phyloP scores from a whole-genome alignment of 2,113 vertebrate species.

The Stigmatopora nigra region DNA sequence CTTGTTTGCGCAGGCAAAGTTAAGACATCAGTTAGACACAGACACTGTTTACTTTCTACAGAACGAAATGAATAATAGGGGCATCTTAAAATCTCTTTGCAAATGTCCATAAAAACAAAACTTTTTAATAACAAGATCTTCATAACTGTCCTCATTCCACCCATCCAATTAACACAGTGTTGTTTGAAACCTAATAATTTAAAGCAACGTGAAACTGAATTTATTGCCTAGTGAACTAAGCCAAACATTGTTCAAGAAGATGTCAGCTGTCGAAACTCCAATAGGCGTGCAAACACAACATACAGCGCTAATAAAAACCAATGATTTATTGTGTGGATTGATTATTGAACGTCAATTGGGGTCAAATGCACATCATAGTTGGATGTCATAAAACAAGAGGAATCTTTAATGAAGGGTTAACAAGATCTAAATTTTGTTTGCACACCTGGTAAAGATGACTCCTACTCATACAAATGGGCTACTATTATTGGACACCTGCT shows the following conservation, averaged over 20 bases:
- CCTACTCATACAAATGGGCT: slow-evolving; percentile 41
- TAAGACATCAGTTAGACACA: neutral
- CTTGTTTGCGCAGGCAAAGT: neutral
- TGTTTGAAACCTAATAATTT: slow-evolving; percentile 27
- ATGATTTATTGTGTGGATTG: slow-evolving; percentile 42
- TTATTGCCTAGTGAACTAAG: slow-evolving; percentile 34
- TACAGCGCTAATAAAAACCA: slow-evolving; percentile 47
- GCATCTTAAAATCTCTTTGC: neutral
- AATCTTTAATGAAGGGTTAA: slow-evolving; percentile 73
- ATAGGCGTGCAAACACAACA: slow-evolving; percentile 27
- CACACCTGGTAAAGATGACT: slow-evolving; percentile 67
- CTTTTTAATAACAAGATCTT: slow-evolving; percentile 27
- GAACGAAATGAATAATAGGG: neutral
- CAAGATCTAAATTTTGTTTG: slow-evolving; percentile 41
- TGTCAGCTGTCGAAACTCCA: slow-evolving; percentile 34
- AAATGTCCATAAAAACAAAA: neutral
- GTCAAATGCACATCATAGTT: slow-evolving; percentile 34
- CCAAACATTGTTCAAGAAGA: slow-evolving; percentile 37
- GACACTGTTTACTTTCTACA: neutral
- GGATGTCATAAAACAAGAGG: slow-evolving; percentile 43
- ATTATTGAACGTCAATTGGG: slow-evolving; percentile 42
- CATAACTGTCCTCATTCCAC: slow-evolving; percentile 13
- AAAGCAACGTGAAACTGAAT: slow-evolving; percentile 27
- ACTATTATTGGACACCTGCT: slow-evolving; percentile 63
- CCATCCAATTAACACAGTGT: slow-evolving; percentile 32